A percentile compares a stretch with the other conserved stretches of the same genome.
phyloP scores from a whole-genome alignment of 2,113 vertebrate genomes.

The Hemiscyllium ocellatum region DNA sequence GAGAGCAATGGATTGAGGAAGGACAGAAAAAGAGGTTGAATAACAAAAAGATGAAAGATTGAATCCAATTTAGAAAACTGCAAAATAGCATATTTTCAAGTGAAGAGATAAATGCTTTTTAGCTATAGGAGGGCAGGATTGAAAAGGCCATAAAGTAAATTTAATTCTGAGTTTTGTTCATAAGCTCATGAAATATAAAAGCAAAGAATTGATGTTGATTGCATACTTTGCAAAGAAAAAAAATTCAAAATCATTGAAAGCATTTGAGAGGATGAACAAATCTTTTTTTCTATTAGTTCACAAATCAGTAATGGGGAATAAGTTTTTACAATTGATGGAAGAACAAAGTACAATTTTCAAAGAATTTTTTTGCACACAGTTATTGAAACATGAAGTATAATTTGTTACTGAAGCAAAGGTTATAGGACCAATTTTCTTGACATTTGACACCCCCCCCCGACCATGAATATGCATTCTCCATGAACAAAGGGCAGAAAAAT shows the following conservation, averaged over 20 bases:
- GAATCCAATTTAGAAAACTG: neutral
- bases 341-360: neutral
- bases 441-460: neutral
- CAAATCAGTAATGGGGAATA: neutral
- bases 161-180: neutral
- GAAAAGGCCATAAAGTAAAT: neutral
- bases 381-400: neutral
- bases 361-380: no score
- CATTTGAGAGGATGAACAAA: neutral
- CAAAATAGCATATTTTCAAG: neutral
- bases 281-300: neutral
- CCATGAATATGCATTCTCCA: neutral
- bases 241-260: neutral
- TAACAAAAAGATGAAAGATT: neutral
- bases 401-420: neutral
- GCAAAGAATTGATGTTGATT: neutral
- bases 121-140: neutral
- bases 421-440: neutral
- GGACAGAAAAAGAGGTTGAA: neutral
- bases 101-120: neutral
- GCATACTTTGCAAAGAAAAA: neutral
- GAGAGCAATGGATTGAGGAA: neutral
- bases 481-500: neutral
- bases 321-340: neutral
- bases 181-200: neutral